Base-by-base conservation (phyloP, 2,888 invertebrate species). In the Sepioteuthis lessoniana region DNA sequence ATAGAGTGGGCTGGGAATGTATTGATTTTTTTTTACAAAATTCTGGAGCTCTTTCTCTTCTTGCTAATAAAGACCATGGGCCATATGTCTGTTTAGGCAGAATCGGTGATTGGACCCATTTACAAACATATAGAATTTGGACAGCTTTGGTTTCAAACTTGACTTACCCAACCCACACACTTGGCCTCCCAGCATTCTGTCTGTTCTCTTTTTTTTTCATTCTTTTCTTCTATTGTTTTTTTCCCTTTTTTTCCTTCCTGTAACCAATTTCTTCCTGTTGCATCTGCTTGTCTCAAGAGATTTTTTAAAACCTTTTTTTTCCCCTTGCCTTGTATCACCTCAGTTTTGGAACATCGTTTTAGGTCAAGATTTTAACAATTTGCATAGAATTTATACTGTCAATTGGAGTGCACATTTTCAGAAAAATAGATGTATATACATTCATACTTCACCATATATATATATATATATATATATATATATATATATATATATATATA, bases 1-100 rank as follows among this genome's bases (percentile, higher is more conserved):
- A 76, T 76, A 76, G 76, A 76, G 76, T 76, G 76, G 76, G 76
- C n/a, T 76, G 76, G n/a, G n/a, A 76, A 76, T n/a, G 13, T 76
- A 76, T 76, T 76, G 76, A 76, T 76, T 76, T 16, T 76, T n/a
- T 76, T 76, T 76, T 13, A n/a, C 76, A 2, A n/a, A n/a, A n/a
- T 76, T 76, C n/a, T 76, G 76, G 76, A n/a, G 76, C n/a, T 76
- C n/a, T n/a, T 76, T 19, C 35, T 76, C 76, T n/a, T 76, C 35
- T 25, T 76, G 76, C 0, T 35, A 35, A 76, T n/a, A 76, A 76
- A 76, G 16, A 76, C n/a, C 19, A n/a, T 76, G 35, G n/a, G 35
- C 76, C 76, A 76, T 76, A 76, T 76, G 76, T 76, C 35, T 25
- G 60, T 28, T 60, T 60, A 28, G 60, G 60, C 28, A 31, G n/a